Conservation (phyloP, 2,888 invertebrate species). For the Ametastegia equiseti region DNA sequence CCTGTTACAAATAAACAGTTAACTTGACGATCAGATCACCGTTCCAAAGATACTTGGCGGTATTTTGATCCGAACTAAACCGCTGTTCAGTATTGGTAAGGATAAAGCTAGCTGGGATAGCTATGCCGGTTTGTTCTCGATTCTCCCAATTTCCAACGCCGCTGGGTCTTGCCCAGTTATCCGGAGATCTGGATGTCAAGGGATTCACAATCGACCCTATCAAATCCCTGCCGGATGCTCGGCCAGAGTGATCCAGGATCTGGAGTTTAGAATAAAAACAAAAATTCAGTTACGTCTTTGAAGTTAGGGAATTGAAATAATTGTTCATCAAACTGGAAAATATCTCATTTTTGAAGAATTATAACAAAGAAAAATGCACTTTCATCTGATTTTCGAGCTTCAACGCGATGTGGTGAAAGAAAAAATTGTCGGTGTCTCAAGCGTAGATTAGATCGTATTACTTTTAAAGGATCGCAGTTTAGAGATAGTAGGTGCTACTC, state of each 20-base stretch:
- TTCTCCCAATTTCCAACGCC: conserved; percentile 66
- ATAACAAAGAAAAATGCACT: no score
- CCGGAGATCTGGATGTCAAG: conserved; percentile 67
- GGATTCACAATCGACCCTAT: conserved; percentile 74
- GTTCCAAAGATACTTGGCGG: conserved; percentile 68
- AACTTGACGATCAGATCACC: conserved; percentile 72
- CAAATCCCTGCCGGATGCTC: conserved; percentile 61
- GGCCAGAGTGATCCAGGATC: conserved; percentile 63
- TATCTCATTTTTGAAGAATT: not conserved
- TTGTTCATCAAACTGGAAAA: conserved; percentile 53
- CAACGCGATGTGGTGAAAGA: no score
- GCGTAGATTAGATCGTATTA: not conserved
- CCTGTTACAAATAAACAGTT: conserved; percentile 69
- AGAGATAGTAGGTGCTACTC: not conserved
- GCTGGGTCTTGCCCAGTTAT: conserved; percentile 73
- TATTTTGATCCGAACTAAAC: not conserved
- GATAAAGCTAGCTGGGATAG: conserved; percentile 70
- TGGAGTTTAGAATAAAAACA: conserved; percentile 35
- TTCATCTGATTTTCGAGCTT: not conserved
- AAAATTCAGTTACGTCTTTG: not conserved
- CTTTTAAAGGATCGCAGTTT: not conserved
- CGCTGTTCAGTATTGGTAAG: conserved; percentile 49
- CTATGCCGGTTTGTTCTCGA: conserved; percentile 74
- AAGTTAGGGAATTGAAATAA: conserved; percentile 12
- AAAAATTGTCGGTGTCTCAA: not conserved